These are phyloP conservation scores for Sus cebifrons DNA, from an alignment of 2,797 vertebrate species.

Conservation along the genomic window DNA sequence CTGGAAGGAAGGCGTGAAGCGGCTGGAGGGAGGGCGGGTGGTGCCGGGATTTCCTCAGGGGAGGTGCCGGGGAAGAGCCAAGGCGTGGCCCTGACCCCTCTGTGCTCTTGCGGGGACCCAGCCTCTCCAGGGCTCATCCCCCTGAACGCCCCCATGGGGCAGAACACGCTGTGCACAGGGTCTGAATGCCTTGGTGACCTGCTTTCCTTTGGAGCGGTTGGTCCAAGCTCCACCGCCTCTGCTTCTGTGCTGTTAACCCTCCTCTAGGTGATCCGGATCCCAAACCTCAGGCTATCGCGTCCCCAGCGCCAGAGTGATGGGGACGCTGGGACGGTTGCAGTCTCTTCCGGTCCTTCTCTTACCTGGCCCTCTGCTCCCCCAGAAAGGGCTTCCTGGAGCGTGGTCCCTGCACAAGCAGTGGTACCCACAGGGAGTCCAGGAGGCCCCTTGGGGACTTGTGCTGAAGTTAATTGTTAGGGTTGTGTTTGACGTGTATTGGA, in stretches of 20 bases:
- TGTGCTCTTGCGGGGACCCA: background rate
- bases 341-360: background rate
- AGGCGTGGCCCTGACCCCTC: background rate
- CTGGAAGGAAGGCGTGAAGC: background rate
- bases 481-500: background rate
- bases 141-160: background rate
- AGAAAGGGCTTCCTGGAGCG: background rate
- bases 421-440: background rate
- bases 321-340: background rate
- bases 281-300: background rate
- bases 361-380: background rate
- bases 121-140: background rate
- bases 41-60: background rate
- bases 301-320: background rate
- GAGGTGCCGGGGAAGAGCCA: background rate
- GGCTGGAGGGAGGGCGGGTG: background rate
- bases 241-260: background rate
- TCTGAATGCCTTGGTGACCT: background rate
- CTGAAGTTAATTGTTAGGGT: background rate
- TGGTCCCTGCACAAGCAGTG: background rate
- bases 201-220: background rate
- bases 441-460: background rate
- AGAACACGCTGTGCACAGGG: background rate
- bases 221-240: background rate
- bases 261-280: background rate